Base-by-base conservation (phyloP, 2,113 vertebrate genomes). In the Nicator chloris region DNA sequence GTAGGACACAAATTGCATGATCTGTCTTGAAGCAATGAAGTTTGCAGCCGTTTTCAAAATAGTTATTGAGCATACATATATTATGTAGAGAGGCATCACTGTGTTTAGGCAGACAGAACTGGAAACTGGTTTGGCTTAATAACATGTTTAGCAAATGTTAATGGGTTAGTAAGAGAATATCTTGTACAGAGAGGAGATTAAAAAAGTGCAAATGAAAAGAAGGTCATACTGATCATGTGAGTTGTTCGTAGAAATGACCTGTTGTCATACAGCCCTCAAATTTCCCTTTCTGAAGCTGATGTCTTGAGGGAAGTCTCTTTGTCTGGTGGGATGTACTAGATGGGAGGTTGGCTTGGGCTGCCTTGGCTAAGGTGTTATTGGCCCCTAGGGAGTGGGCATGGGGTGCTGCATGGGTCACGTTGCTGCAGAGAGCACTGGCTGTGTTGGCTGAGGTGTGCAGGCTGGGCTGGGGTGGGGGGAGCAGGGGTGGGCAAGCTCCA, bases 341-440 rank as follows among this genome's bases (percentile, higher is more conserved):
- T 47, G 27, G 47, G 22, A 63, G 42, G 24, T 24, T 90, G 54
- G 31, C 28, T 65, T 33, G 35, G 44, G 40, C 53, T 86, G 30
- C n/a, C 50, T 51, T 60, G 79, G 23, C 23, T 6, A 4, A 40
- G 16, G 33, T 60, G 33, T 51, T 35, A 5, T 1, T 24, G 24
- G 49, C 21, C 40, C 19, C 21, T 13, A 4, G 15, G 63, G 37
- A 24, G 6, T 0, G 1, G 13, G 3, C 4, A 2, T 10, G 27
- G 26, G 37, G 33, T 37, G 51, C 66, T 76, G 57, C 10, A 14
- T 1, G 3, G 51, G 4, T 22, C 44, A 26, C 53, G 6, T 2
- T 45, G 13, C 44, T 79, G 47, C 7, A 35, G 9, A 10, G 33
- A n/a, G 42, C 3, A 0, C 17, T 42, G 40, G 27, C 9, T 65